phyloP scores from a whole-genome alignment of 2,113 vertebrate genomes.

The Equus przewalskii region DNA sequence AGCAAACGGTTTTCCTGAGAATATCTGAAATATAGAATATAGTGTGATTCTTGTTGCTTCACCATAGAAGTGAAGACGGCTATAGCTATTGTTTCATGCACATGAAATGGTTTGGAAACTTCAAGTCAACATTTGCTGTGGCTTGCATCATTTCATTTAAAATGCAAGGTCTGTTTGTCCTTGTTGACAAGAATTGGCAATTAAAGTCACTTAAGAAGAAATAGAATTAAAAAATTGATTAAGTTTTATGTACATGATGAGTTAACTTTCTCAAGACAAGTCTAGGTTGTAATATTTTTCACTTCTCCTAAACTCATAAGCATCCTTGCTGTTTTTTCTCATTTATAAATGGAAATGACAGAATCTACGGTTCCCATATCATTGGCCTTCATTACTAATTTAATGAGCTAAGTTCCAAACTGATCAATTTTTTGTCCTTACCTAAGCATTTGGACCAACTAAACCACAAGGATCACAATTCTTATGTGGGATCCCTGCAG shows the following conservation, averaged over 20 bases:
- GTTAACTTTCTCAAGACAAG: slow-evolving; percentile 73
- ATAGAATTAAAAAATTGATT: slow-evolving; percentile 68
- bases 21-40: slow-evolving; percentile 42
- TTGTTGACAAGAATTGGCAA: slow-evolving; percentile 80
- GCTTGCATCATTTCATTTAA: slow-evolving; percentile 70
- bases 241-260: slow-evolving; percentile 40
- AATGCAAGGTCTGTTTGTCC: slow-evolving; percentile 81
- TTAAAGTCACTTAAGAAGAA: slow-evolving; percentile 82
- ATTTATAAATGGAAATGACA: slow-evolving; percentile 67
- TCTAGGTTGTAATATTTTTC: slow-evolving; percentile 61
- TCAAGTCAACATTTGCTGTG: slow-evolving; percentile 61
- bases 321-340: slow-evolving; percentile 61
- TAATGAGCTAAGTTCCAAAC: slow-evolving; percentile 61
- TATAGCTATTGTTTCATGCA: slow-evolving; percentile 56
- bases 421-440: slow-evolving; percentile 69
- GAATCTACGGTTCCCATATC: slow-evolving; percentile 47
- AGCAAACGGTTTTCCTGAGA: slow-evolving; percentile 14
- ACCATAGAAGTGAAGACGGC: slow-evolving; percentile 26
- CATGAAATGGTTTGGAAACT: slow-evolving; percentile 51
- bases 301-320: slow-evolving; percentile 46
- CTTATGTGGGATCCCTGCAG: not conserved
- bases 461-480: slow-evolving; percentile 52
- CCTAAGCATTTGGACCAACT: slow-evolving; percentile 47
- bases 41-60: slow-evolving; percentile 1
- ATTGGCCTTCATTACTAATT: slow-evolving; percentile 77